phyloP scores from a whole-genome alignment of 2,888 invertebrate species.

The Rosalia funebris region DNA sequence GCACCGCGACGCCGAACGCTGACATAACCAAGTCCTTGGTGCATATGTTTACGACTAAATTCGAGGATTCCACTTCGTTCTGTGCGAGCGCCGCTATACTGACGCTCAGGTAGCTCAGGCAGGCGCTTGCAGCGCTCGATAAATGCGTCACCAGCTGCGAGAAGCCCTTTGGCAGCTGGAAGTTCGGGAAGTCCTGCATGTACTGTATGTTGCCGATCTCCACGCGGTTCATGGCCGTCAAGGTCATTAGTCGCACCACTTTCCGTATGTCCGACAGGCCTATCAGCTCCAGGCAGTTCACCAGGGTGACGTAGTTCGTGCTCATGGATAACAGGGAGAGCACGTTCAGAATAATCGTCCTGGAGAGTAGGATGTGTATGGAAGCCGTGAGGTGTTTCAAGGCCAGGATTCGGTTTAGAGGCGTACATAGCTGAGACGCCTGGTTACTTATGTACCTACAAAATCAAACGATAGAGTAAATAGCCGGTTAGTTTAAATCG shows the following conservation, averaged over 20 bases:
- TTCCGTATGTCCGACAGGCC: slow-evolving; percentile 69
- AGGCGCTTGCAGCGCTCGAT: slow-evolving; percentile 56
- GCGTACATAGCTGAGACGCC: slow-evolving; percentile 63
- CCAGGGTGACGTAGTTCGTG: slow-evolving; percentile 55
- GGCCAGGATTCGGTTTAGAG: slow-evolving; percentile 66
- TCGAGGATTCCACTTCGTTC: slow-evolving; percentile 67
- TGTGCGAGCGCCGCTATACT: slow-evolving; percentile 68
- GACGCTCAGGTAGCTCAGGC: slow-evolving; percentile 59
- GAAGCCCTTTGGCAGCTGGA: slow-evolving; percentile 52
- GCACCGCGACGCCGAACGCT: slow-evolving; percentile 58
- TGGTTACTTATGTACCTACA: slow-evolving; percentile 63
- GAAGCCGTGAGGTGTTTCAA: slow-evolving; percentile 66
- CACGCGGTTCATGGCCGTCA: slow-evolving; percentile 69
- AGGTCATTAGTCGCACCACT: slow-evolving; percentile 70
- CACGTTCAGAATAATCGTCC: slow-evolving; percentile 68
- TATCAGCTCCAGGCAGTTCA: slow-evolving; percentile 58
- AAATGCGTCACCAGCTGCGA: slow-evolving; percentile 56
- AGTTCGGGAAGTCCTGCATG: slow-evolving; percentile 48
- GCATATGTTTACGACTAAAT: slow-evolving; percentile 69
- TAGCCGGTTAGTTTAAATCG: too few relatives aligned
- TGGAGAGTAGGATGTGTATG: slow-evolving; percentile 67
- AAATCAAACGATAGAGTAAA: too few relatives aligned
- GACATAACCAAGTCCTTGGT: slow-evolving; percentile 66
- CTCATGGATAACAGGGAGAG: slow-evolving; percentile 63
- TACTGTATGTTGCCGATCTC: slow-evolving; percentile 58